phyloP scores from a whole-genome alignment of 1,140 invertebrate genomes.

The Eulimnadia texana region DNA sequence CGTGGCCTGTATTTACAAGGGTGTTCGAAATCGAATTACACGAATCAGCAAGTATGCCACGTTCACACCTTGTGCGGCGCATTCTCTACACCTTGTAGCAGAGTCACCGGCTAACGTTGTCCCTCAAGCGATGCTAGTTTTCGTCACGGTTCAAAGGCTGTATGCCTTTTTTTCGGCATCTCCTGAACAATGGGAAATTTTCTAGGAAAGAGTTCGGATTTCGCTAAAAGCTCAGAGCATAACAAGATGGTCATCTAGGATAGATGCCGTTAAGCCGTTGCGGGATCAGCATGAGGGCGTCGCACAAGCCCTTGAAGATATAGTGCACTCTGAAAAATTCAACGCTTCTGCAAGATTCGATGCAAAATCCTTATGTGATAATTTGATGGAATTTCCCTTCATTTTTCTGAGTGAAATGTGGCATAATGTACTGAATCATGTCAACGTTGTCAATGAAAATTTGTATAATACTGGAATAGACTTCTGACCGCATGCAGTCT shows the following conservation, averaged over 20 bases:
- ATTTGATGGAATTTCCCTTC: background rate
- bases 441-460: background rate
- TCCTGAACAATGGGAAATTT: background rate
- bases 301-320: background rate
- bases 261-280: conserved; percentile 7
- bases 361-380: background rate
- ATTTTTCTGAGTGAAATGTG: background rate
- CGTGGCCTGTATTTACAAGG: conserved; percentile 24
- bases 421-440: background rate
- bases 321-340: background rate
- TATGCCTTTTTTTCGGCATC: conserved; percentile 9
- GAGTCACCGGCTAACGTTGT: background rate
- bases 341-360: background rate
- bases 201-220: background rate
- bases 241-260: conserved; percentile 2
- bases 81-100: conserved; percentile 1
- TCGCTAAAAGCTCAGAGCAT: background rate
- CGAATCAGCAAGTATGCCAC: conserved; percentile 16
- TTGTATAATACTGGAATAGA: background rate
- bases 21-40: conserved; percentile 21
- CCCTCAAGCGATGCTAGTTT: background rate
- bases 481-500: background rate
- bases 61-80: conserved; percentile 5
- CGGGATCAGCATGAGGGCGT: background rate
- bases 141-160: conserved; percentile 4